Percentiles rank a stretch among this genome's conserved stretches.
Evolutionary conservation across 2,113 vertebrate genomes (phyloP).

Genomic region (Phyllostomus hastatus): DNA sequence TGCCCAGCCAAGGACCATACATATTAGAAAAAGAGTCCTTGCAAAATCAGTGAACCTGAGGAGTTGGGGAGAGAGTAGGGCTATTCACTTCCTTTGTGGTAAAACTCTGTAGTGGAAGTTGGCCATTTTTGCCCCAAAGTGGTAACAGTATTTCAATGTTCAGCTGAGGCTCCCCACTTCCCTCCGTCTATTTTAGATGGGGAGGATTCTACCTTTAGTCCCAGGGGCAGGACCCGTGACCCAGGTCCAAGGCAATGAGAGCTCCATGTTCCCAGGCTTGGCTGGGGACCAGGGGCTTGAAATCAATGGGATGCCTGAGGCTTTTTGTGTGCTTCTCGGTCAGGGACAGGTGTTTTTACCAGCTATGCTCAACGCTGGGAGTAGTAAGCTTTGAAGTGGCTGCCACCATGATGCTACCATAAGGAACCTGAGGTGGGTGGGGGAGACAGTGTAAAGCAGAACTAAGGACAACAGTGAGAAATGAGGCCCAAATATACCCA

Average conservation of each 20-base stretch:
- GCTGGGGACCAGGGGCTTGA: background rate
- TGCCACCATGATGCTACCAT: rapidly evolving
- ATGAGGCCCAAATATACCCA: background rate
- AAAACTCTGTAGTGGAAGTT: background rate
- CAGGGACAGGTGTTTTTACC: background rate
- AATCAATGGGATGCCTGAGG: background rate
- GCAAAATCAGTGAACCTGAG: background rate
- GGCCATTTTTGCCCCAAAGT: background rate
- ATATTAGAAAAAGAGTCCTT: background rate
- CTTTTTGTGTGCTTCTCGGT: background rate
- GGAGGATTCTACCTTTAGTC: background rate
- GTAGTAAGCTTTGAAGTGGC: background rate
- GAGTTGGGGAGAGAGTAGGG: background rate
- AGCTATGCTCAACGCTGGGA: background rate
- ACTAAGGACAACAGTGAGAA: background rate
- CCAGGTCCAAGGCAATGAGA: background rate
- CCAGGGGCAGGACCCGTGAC: background rate
- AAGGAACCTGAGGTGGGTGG: background rate
- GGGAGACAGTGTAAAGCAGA: background rate
- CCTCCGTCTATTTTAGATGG: background rate
- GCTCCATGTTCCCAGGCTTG: background rate
- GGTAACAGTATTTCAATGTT: background rate
- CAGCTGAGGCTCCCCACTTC: background rate
- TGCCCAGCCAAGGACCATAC: background rate
- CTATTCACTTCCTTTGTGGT: background rate